Conservation (phyloP, 1,140 invertebrate species). For the Lepidotrigona ventralis region DNA sequence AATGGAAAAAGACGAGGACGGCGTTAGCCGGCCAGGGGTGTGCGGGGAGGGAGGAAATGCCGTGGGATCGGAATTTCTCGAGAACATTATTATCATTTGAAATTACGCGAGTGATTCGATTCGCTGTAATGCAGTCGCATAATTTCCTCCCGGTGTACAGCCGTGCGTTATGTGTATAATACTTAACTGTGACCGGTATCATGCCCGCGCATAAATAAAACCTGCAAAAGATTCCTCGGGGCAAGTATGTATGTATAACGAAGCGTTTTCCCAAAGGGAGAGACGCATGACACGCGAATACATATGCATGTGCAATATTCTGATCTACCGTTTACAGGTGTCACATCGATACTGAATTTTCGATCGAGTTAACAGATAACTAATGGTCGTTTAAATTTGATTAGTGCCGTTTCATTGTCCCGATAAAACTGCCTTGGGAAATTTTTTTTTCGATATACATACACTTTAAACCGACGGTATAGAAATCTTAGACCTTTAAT, state of each 20-base stretch:
- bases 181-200: slow-evolving; percentile 12
- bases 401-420: not conserved
- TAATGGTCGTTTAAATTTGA: not conserved
- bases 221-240: not conserved
- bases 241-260: not conserved
- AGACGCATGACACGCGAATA: not conserved
- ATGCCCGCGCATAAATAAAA: slow-evolving; percentile 13
- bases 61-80: slow-evolving; percentile 67
- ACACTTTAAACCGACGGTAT: not conserved
- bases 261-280: not conserved
- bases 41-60: slow-evolving; percentile 47
- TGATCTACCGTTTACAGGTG: slow-evolving; percentile 11
- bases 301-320: not conserved
- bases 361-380: not conserved
- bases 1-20: not conserved
- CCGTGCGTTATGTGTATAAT: slow-evolving; percentile 9
- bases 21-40: slow-evolving; percentile 15
- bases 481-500: not conserved
- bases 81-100: slow-evolving; percentile 66
- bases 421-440: not conserved
- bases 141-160: slow-evolving; percentile 31
- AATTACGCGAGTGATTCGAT: slow-evolving; percentile 63
- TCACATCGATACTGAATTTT: not conserved
- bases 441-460: not conserved
- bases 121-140: slow-evolving; percentile 54